These are phyloP conservation scores for Agrypnus murinus DNA, from an alignment of 2,888 invertebrate genomes.

Conservation along the genomic window DNA sequence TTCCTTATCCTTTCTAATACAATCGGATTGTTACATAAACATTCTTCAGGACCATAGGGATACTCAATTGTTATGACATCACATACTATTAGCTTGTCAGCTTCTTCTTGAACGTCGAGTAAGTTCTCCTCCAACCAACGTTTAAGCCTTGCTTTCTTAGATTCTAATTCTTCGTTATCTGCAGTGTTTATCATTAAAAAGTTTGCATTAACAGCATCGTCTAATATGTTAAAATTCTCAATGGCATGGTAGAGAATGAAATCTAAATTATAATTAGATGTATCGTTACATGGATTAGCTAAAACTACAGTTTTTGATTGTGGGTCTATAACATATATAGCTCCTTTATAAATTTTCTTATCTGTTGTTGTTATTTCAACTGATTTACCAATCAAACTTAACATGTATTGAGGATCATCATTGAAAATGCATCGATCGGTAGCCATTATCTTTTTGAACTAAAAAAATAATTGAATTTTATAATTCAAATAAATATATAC, in stretches of 20 bases:
- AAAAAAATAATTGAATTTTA: too few relatives aligned
- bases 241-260: conserved; percentile 60
- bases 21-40: conserved; percentile 68
- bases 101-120: conserved; percentile 66
- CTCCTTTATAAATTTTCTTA: conserved; percentile 58
- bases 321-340: conserved; percentile 66
- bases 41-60: too few relatives aligned
- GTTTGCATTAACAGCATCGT: not conserved
- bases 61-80: too few relatives aligned
- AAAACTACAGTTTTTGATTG: conserved; percentile 65
- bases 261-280: conserved; percentile 5
- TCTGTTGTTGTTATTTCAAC: conserved; percentile 62
- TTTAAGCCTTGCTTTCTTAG: conserved; percentile 49
- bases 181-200: too few relatives aligned
- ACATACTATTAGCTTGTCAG: conserved; percentile 65
- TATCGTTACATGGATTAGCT: conserved; percentile 44
- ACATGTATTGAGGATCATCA: conserved; percentile 29
- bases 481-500: too few relatives aligned
- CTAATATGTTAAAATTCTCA: conserved; percentile 57
- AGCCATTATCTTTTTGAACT: too few relatives aligned
- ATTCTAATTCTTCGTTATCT: conserved; percentile 21
- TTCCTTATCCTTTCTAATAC: conserved; percentile 67
- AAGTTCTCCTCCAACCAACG: too few relatives aligned
- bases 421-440: conserved; percentile 1
- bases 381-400: conserved; percentile 63